phyloP scores from a whole-genome alignment of 1,140 invertebrate species.

The Venturia canescens region DNA sequence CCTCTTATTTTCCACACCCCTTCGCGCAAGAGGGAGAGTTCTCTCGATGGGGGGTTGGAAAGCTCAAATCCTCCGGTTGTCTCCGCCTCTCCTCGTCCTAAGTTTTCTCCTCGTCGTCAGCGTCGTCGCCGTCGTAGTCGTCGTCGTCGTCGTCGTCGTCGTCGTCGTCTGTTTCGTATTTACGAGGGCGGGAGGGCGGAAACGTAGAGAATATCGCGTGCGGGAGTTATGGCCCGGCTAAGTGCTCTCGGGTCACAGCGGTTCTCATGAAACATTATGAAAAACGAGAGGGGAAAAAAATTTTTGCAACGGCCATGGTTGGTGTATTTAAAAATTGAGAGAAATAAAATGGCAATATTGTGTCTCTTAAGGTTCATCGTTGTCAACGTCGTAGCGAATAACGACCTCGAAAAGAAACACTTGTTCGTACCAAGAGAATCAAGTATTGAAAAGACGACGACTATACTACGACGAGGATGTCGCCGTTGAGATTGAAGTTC shows the following conservation, averaged over 20 bases:
- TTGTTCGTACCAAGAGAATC: neutral
- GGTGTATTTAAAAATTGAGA: constrained; percentile 16
- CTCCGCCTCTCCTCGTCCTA: constrained; percentile 47
- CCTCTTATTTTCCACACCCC: neutral
- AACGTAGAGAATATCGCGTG: constrained; percentile 65
- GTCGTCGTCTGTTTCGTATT: constrained; percentile 62
- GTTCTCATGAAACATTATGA: constrained; percentile 61
- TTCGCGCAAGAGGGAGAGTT: neutral
- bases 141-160: constrained; percentile 55
- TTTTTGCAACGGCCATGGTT: neutral
- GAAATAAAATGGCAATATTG: neutral
- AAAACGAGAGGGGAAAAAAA: constrained; percentile 13
- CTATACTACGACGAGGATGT: constrained; percentile 32
- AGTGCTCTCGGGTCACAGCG: constrained; percentile 70
- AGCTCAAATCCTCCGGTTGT: constrained; percentile 35
- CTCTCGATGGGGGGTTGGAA: neutral
- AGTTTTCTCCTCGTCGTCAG: constrained; percentile 19
- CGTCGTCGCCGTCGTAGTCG: constrained; percentile 48
- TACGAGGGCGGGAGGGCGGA: constrained; percentile 70
- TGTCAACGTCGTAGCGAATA: neutral
- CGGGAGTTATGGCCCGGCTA: constrained; percentile 74
- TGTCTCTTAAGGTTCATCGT: neutral
- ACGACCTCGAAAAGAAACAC: neutral
- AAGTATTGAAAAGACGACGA: constrained; percentile 10
- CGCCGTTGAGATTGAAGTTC: constrained; percentile 53